Evolutionary conservation across 2,113 vertebrate species (phyloP).

Genomic region (Hydropotes inermis): DNA sequence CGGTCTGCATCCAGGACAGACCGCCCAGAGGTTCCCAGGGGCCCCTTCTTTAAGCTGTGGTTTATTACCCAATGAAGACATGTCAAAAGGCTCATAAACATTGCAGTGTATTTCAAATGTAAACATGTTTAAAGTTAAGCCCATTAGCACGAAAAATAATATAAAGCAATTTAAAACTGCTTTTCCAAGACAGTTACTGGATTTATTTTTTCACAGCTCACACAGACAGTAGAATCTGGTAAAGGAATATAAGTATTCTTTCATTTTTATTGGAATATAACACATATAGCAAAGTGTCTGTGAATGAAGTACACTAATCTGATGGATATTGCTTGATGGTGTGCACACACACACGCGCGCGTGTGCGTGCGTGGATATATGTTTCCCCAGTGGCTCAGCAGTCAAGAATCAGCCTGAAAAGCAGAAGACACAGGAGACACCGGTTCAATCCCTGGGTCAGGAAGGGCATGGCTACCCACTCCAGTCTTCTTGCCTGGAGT

Average conservation of each 20-base stretch:
- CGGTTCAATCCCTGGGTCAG: background rate
- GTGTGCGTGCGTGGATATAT: background rate
- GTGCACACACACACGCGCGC: background rate
- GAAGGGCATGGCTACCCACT: background rate
- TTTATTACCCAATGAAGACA: slow-evolving; percentile 6
- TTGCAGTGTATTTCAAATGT: background rate
- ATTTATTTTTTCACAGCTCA: background rate
- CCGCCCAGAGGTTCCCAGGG: background rate
- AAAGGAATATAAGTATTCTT: background rate
- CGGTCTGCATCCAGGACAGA: background rate
- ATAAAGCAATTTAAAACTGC: background rate
- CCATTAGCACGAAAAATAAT: background rate
- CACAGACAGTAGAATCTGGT: background rate
- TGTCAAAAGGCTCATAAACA: background rate
- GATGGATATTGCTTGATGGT: background rate
- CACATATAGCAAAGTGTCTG: background rate
- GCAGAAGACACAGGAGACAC: background rate
- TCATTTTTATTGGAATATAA: background rate
- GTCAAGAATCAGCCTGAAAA: background rate
- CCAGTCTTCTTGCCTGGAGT: background rate
- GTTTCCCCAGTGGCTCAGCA: background rate
- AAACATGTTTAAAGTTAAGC: background rate
- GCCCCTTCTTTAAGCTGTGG: background rate
- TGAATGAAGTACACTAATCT: background rate
- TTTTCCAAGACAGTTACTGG: background rate